Evolutionary conservation across 1,140 invertebrate genomes (phyloP).

Genomic region (Coenobita brevimanus): DNA sequence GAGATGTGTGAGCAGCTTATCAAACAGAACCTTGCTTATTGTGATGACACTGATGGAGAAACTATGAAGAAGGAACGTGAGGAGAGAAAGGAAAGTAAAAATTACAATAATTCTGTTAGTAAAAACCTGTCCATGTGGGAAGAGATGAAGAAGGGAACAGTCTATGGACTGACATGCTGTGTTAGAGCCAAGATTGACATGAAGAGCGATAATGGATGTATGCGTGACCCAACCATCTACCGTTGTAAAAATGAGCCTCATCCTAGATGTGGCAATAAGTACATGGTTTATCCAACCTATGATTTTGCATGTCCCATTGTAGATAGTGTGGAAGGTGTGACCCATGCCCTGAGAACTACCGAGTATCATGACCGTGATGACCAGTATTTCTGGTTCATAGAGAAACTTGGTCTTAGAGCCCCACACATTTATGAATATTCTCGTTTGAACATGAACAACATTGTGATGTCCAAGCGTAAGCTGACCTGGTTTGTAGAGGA

Average conservation of each 20-base stretch:
- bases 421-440: constrained; percentile 97
- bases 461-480: constrained; percentile 97
- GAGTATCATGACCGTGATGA: constrained; percentile 98
- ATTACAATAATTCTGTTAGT: constrained; percentile 87
- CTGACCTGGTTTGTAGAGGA: constrained; percentile 98
- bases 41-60: constrained; percentile 96
- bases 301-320: constrained; percentile 99
- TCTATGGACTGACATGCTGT: constrained; percentile 88
- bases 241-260: constrained; percentile 97
- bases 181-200: constrained; percentile 99
- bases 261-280: constrained; percentile 93
- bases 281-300: constrained; percentile 99
- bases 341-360: constrained; percentile 96
- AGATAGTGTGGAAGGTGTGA: constrained; percentile 97
- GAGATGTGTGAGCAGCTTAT: constrained; percentile 92
- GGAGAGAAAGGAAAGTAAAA: constrained; percentile 88
- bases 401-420: constrained; percentile 88
- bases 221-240: constrained; percentile 99
- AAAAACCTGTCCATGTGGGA: constrained; percentile 94
- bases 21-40: constrained; percentile 92
- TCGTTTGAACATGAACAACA: constrained; percentile 97
- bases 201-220: constrained; percentile 95
- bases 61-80: constrained; percentile 96
- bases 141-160: constrained; percentile 93
- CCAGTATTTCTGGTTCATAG: constrained; percentile 98